These are phyloP conservation scores for Holothuria scabra DNA, from an alignment of 53 echinoderm and acorn worm species.

Conservation along the genomic window DNA sequence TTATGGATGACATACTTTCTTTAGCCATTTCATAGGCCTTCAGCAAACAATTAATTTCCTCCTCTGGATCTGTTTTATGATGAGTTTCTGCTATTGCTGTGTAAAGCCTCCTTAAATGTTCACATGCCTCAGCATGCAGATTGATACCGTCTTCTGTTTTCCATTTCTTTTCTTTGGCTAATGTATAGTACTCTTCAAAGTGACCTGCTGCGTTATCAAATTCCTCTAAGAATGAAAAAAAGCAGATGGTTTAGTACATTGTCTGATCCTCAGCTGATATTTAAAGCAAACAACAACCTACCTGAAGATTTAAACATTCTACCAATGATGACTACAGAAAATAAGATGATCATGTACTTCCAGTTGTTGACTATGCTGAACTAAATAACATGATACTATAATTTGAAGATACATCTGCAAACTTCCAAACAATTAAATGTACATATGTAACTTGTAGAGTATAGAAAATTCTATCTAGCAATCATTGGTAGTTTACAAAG, in stretches of 20 bases:
- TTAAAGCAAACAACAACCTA: background rate
- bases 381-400: too few relatives aligned
- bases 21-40: slow-evolving; percentile 98
- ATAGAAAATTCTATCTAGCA: too few relatives aligned
- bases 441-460: too few relatives aligned
- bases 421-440: too few relatives aligned
- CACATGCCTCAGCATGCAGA: slow-evolving; percentile 86
- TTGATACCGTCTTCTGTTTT: slow-evolving; percentile 68
- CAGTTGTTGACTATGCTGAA: too few relatives aligned
- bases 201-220: slow-evolving; percentile 76
- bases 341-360: too few relatives aligned
- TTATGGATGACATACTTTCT: slow-evolving; percentile 76
- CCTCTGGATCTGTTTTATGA: slow-evolving; percentile 60
- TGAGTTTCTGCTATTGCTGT: slow-evolving; percentile 87
- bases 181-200: slow-evolving; percentile 88
- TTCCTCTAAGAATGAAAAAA: slow-evolving; percentile 60
- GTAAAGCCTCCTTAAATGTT: slow-evolving; percentile 92
- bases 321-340: too few relatives aligned
- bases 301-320: too few relatives aligned
- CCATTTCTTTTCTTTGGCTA: slow-evolving; percentile 83
- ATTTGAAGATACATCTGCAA: too few relatives aligned
- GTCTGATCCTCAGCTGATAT: background rate
- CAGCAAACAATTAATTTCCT: slow-evolving; percentile 84
- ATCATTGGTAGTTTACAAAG: too few relatives aligned
- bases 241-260: background rate